phyloP scores from a whole-genome alignment of 2,113 vertebrate species.

The Enhydra lutris region DNA sequence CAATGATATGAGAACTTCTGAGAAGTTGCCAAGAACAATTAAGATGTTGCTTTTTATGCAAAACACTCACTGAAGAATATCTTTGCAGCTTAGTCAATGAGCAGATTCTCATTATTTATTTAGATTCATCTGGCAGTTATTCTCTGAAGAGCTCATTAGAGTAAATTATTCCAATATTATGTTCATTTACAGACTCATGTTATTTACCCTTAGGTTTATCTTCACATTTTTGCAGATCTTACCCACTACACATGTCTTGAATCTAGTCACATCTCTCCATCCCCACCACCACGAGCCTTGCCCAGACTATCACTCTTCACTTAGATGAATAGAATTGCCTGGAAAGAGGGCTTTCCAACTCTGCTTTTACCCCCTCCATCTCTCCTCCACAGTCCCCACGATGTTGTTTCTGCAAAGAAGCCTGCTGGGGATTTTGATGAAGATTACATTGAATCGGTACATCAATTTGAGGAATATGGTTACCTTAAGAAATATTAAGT shows the following conservation, averaged over 20 bases:
- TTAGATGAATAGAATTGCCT: neutral
- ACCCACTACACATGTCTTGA: neutral
- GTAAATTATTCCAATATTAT: conserved; percentile 43
- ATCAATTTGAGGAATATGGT: neutral
- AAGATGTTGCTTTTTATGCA: conserved; percentile 19
- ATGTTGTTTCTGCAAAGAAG: neutral
- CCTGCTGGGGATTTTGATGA: neutral
- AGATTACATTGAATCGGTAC: neutral
- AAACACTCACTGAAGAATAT: neutral
- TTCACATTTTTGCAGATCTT: conserved; percentile 7
- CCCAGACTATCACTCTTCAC: neutral
- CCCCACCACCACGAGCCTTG: no score
- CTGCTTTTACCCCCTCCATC: neutral
- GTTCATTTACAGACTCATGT: conserved; percentile 23
- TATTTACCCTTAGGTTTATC: neutral
- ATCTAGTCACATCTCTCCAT: neutral
- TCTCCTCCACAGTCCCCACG: neutral
- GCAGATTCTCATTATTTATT: conserved; percentile 58
- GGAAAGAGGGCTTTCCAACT: neutral
- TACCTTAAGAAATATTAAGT: neutral
- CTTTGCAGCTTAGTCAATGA: conserved; percentile 29
- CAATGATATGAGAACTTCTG: conserved; percentile 36
- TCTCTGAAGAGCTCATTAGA: conserved; percentile 68
- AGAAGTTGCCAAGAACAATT: conserved; percentile 40
- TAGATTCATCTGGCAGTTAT: conserved; percentile 51